Evolutionary conservation across 2,797 vertebrate species (phyloP), one percentile per base, ranked within the genome.

Genomic region (Ibycter americanus): DNA sequence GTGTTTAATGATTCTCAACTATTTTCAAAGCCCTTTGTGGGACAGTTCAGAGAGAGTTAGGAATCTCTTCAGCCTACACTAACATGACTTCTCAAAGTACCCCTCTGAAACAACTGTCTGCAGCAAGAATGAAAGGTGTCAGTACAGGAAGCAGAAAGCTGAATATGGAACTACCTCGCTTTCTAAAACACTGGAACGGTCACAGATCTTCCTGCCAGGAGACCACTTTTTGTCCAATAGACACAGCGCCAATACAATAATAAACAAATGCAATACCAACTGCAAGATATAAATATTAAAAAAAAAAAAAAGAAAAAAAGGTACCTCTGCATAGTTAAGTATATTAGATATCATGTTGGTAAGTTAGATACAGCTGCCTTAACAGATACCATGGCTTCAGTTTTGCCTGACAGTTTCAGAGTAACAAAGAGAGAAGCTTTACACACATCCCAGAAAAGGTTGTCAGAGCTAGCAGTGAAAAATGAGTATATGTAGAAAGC

Each of bases 341-440:
- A 46, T 55, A 67, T 77, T 88, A 68, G 46, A 27, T 83, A 74
- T 11, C 36, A 74, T 20, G 52, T 27, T 83, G 11, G 51, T 49
- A 87, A 95, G 21, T 38, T 62, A 17, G 29, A 83, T 91, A 87
- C 36, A 89, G 73, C 61, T 86, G 14, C 51, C 84, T 87, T 79
- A 91, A 65, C 23, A 87, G 65, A 79, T 67, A 84, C 18, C 49
- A 78, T 26, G 25, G 47, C 84, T 91, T 74, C 95, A 78, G 81
- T 91, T 96, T 91, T 87, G 89, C 70, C 61, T 61, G 51, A 76
- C 22, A 76, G 59, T 52, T 95, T 70, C 42, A 93, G 74, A 96
- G 51, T 11, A 84, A 58, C 12, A n/a, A 81, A 61, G 66, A 89
- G 36, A 78, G 44, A 83, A 77, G 26, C 27, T 93, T 87, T 92